Conservation (phyloP, 2,888 invertebrate species). For the Drosophila robusta region DNA sequence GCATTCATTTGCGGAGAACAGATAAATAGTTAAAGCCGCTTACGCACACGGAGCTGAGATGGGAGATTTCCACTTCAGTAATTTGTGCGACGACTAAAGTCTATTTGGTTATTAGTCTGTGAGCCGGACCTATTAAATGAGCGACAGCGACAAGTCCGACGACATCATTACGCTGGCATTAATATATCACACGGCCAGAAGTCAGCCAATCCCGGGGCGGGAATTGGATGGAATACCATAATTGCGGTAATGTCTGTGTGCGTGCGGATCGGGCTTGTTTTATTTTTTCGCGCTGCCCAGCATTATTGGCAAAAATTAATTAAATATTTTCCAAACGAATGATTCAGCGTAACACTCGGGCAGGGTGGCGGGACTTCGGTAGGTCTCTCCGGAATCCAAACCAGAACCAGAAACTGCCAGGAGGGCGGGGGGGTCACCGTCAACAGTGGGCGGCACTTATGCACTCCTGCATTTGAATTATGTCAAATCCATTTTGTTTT, state of each 20-base stretch:
- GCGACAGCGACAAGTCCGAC: slow-evolving; percentile 65
- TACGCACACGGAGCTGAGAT: slow-evolving; percentile 1
- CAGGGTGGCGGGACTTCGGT: slow-evolving; percentile 9
- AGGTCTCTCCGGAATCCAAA: slow-evolving; percentile 21
- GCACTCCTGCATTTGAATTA: slow-evolving; percentile 84
- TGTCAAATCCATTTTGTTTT: slow-evolving; percentile 84
- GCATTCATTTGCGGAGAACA: neutral
- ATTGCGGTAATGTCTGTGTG: slow-evolving; percentile 61
- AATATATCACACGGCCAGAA: slow-evolving; percentile 78
- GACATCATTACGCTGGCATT: slow-evolving; percentile 68
- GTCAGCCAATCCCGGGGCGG: slow-evolving; percentile 41
- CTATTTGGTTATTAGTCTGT: slow-evolving; percentile 29
- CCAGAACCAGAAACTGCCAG: neutral
- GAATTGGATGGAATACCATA: slow-evolving; percentile 43
- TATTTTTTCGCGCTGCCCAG: slow-evolving; percentile 57
- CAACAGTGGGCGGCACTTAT: slow-evolving; percentile 72
- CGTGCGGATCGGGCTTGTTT: slow-evolving; percentile 22
- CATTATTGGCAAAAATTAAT: slow-evolving; percentile 84
- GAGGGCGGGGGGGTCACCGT: slow-evolving; percentile 5
- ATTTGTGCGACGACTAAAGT: slow-evolving; percentile 28
- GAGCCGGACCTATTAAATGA: slow-evolving; percentile 56
- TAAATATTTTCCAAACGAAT: slow-evolving; percentile 83
- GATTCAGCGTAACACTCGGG: slow-evolving; percentile 64
- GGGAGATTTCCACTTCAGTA: slow-evolving; percentile 7
- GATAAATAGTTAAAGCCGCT: slow-evolving; percentile 11